Evolutionary conservation across 2,113 vertebrate species (phyloP).

Genomic region (Nothocercus nigrocapillus): DNA sequence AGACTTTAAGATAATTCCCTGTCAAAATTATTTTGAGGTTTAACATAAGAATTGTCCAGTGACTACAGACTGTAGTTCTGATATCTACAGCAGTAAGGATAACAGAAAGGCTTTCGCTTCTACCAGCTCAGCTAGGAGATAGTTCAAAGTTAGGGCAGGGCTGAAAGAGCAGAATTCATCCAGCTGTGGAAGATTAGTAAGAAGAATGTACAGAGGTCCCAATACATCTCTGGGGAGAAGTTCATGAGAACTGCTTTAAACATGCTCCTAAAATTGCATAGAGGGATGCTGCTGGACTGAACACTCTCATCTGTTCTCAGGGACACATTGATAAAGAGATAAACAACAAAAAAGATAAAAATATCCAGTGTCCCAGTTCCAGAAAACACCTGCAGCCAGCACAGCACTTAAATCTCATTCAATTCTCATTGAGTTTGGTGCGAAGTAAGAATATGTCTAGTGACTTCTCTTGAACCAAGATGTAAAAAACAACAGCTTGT

Average conservation of each 20-base stretch:
- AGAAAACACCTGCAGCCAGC: slow-evolving; percentile 36
- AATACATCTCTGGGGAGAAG: slow-evolving; percentile 59
- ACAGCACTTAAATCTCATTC: slow-evolving; percentile 35
- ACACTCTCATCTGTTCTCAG: slow-evolving; percentile 26
- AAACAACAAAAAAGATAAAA: slow-evolving; percentile 39
- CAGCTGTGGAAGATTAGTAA: slow-evolving; percentile 84
- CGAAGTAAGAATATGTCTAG: not conserved
- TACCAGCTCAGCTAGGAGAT: not conserved
- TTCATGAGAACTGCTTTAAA: slow-evolving; percentile 61
- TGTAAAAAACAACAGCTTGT: not conserved
- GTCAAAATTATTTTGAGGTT: not conserved
- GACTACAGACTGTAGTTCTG: not conserved
- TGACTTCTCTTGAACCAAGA: not conserved
- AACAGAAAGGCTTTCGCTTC: not conserved
- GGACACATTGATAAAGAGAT: slow-evolving; percentile 14
- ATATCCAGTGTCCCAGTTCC: slow-evolving; percentile 28
- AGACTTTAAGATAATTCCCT: not conserved
- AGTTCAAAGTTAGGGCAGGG: slow-evolving; percentile 48
- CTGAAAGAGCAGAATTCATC: slow-evolving; percentile 69
- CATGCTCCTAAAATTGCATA: slow-evolving; percentile 57
- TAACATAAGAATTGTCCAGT: not conserved
- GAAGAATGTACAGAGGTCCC: slow-evolving; percentile 61
- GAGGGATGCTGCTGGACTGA: not conserved
- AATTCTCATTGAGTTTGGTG: not conserved
- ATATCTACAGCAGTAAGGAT: slow-evolving; percentile 24